Percentiles rank a stretch among this genome's conserved stretches.
Evolutionary conservation across 2,888 invertebrate species (phyloP).

Genomic region (Tromatobia lineatoria): DNA sequence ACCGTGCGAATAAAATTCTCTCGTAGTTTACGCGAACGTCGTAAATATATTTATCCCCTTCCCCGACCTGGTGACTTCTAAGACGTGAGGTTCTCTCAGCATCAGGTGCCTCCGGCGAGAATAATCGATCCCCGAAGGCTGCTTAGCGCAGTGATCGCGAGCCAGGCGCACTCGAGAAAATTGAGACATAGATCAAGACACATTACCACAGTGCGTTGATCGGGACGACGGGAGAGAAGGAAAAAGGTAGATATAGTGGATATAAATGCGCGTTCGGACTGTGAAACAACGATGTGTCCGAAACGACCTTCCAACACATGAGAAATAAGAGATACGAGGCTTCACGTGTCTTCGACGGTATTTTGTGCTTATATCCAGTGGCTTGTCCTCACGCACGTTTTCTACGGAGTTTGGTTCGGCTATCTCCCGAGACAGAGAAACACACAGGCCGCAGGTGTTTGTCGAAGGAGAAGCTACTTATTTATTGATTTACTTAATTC

Average conservation of each 20-base stretch:
- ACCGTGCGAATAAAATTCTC: conserved; percentile 64
- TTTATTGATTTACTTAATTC: conserved; percentile 85
- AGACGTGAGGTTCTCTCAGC: background rate
- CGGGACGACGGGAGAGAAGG: conserved; percentile 42
- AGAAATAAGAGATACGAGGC: conserved; percentile 30
- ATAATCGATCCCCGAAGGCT: conserved; percentile 71
- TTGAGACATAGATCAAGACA: conserved; percentile 73
- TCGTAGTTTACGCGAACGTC: conserved; percentile 59
- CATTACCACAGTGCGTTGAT: conserved; percentile 57
- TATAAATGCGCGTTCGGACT: conserved; percentile 42
- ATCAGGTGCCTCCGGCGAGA: conserved; percentile 68
- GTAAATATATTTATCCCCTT: conserved; percentile 50
- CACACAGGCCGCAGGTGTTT: conserved; percentile 80
- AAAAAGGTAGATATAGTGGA: conserved; percentile 25
- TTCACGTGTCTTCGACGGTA: background rate
- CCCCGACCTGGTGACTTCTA: background rate
- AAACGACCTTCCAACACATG: conserved; percentile 62
- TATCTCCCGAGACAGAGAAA: background rate
- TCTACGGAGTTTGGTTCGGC: background rate
- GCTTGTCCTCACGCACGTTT: conserved; percentile 7
- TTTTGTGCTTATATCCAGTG: conserved; percentile 22
- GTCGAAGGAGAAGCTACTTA: conserved; percentile 80
- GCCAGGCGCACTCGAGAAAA: conserved; percentile 66
- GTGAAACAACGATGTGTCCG: conserved; percentile 59
- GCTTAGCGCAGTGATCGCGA: conserved; percentile 57